These are phyloP conservation scores for Chaunax sp. DNA, from an alignment of 2,797 vertebrate genomes.

Conservation along the genomic window DNA sequence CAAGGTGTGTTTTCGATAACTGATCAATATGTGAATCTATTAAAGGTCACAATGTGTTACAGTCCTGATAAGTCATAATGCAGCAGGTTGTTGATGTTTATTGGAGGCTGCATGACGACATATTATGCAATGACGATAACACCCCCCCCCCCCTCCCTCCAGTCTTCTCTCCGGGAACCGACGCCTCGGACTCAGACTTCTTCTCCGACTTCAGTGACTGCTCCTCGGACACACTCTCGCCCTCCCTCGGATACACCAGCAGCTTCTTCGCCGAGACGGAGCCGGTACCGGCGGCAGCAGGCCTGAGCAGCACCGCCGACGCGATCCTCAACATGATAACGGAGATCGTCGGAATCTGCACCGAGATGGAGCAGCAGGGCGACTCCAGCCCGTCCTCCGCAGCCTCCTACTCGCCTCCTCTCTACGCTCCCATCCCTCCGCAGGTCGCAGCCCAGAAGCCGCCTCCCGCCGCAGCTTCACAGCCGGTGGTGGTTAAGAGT, in stretches of 20 bases:
- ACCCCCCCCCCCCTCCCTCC: slow-evolving; percentile 24
- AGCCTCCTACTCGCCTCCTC: slow-evolving; percentile 34
- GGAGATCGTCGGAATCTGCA: slow-evolving; percentile 93
- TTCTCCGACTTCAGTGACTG: slow-evolving; percentile 80
- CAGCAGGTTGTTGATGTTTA: slow-evolving; percentile 1
- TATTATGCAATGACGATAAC: slow-evolving; percentile 63
- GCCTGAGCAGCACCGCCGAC: slow-evolving; percentile 89
- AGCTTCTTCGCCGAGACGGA: slow-evolving; percentile 87
- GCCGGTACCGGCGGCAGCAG: slow-evolving; percentile 64
- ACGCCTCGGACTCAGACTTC: slow-evolving; percentile 82
- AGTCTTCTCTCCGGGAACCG: slow-evolving; percentile 79
- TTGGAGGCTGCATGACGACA: background rate
- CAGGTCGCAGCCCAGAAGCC: slow-evolving; percentile 46
- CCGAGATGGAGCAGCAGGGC: slow-evolving; percentile 79
- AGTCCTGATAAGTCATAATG: background rate
- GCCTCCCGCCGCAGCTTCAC: slow-evolving; percentile 19
- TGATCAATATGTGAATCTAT: too few relatives aligned
- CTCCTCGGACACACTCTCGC: slow-evolving; percentile 79
- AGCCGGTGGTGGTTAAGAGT: slow-evolving; percentile 82
- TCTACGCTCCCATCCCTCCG: slow-evolving; percentile 47
- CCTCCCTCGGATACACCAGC: slow-evolving; percentile 86
- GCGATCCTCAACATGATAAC: slow-evolving; percentile 95
- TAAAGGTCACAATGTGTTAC: background rate
- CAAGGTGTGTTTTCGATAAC: slow-evolving; percentile 50
- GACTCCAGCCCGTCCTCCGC: slow-evolving; percentile 40